phyloP scores from a whole-genome alignment of 2,888 invertebrate species.

The Petrolisthes cinctipes region DNA sequence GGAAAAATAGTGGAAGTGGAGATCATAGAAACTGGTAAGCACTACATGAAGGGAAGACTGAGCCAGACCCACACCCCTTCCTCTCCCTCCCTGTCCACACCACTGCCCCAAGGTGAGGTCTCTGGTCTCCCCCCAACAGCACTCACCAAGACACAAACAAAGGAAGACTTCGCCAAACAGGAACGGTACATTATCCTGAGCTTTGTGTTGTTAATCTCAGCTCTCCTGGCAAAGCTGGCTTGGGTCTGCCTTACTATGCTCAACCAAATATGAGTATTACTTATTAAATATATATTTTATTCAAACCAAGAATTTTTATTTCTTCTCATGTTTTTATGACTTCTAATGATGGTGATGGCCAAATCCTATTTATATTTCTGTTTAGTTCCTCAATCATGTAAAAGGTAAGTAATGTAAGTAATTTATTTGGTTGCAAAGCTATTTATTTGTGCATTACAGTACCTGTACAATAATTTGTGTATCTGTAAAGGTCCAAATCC shows the following conservation, averaged over 20 bases:
- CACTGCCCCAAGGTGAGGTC: conserved; percentile 40
- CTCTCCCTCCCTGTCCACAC: conserved; percentile 32
- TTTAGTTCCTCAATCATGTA: no score
- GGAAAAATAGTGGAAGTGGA: conserved; percentile 86
- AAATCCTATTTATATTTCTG: no score
- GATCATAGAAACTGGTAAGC: conserved; percentile 71
- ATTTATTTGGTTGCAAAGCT: no score
- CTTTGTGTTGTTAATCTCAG: conserved; percentile 58
- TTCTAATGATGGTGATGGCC: no score
- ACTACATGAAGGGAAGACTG: conserved; percentile 57
- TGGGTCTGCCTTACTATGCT: conserved; percentile 60
- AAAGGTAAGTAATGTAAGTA: no score
- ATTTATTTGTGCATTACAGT: no score
- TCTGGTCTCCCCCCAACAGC: conserved; percentile 32
- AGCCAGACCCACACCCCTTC: conserved; percentile 34
- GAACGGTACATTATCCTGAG: conserved; percentile 60
- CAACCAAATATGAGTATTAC: conserved; percentile 39
- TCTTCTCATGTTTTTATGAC: no score
- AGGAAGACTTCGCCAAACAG: conserved; percentile 50
- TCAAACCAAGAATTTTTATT: no score
- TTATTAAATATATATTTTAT: neutral
- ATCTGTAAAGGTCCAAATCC: no score
- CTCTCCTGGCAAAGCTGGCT: conserved; percentile 55
- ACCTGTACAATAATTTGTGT: no score
- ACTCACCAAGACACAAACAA: conserved; percentile 19